Conservation (phyloP, 2,797 vertebrate species). For the Petrocephalus schoutedeni region DNA sequence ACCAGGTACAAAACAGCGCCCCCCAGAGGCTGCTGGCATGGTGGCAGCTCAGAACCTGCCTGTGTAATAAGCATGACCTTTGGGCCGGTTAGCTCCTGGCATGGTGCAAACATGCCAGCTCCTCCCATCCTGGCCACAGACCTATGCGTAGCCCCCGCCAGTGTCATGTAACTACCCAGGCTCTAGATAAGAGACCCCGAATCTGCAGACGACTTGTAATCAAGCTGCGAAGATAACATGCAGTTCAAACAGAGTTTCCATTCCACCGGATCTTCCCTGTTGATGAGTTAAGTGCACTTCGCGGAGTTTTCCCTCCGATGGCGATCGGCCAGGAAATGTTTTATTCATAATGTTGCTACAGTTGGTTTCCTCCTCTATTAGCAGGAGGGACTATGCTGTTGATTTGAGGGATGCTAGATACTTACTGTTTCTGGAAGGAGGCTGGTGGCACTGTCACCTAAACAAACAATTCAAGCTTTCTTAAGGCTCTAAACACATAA, state of each 20-base stretch:
- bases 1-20: background rate
- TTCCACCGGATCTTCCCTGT: background rate
- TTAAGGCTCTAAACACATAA: background rate
- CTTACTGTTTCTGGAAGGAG: background rate
- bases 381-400: background rate
- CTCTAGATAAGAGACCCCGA: background rate
- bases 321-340: constrained; percentile 1
- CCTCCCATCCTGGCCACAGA: background rate
- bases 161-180: background rate
- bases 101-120: background rate
- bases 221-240: background rate
- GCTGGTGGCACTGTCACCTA: background rate
- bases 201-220: background rate
- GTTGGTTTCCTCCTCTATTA: background rate
- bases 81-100: background rate
- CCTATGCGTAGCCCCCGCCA: background rate
- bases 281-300: constrained; percentile 28
- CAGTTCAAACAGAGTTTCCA: background rate
- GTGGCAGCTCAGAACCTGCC: constrained; percentile 2
- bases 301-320: constrained; percentile 17
- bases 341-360: constrained; percentile 26
- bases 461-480: background rate
- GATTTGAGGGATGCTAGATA: background rate
- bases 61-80: constrained; percentile 24
- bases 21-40: background rate